Base-by-base conservation (phyloP, 2,888 invertebrate genomes). In the Hirtodrosophila histrioides region DNA sequence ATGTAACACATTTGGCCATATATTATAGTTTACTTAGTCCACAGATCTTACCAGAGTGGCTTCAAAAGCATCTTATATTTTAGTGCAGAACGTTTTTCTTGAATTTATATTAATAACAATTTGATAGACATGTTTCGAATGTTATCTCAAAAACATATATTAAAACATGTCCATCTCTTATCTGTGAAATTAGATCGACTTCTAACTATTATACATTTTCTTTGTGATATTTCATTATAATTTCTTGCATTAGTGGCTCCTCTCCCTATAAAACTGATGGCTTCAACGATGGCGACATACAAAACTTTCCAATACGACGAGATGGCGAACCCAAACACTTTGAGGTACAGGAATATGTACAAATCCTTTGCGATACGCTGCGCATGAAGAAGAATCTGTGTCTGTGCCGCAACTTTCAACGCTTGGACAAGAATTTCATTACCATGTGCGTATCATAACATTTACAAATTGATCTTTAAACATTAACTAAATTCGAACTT, bases 351-450 rank as follows among this genome's bases (percentile, higher is more conserved):
- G 97, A 98, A 88, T 98, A 96, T 91, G 95, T 98, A 1, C 94
- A 94, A 41, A 95, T 99, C 91, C 94, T 99, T 57, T 93, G 94
- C 35, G 99, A 99, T 92, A 95, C 96, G 51, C 92, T 99, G 57
- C 95, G 96, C 85, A 95, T 99, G 94, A 95, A 96, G 89, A 99
- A 99, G 92, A 99, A 99, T 92, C 93, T 99, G 9, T 97, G 98
- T 84, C 91, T 99, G 6, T 99, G 98, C 87, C 93, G 99, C 31
- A 96, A 99, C 92, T 99, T 99, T 91, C 94, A 96, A 75, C 93
- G 93, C 51, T 92, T 99, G 69, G 96, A 98, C 88, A 98, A 97
- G 92, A 93, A 93, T 4, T 94, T 94, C 11, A 94, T 96, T 3
- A 93, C 95, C 60, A 94, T 94, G 95, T 96, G 89, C 92, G 93